Evolutionary conservation across 64 coral and sea anemone genomes (phyloP).

Genomic region (Montipora efflorescens): DNA sequence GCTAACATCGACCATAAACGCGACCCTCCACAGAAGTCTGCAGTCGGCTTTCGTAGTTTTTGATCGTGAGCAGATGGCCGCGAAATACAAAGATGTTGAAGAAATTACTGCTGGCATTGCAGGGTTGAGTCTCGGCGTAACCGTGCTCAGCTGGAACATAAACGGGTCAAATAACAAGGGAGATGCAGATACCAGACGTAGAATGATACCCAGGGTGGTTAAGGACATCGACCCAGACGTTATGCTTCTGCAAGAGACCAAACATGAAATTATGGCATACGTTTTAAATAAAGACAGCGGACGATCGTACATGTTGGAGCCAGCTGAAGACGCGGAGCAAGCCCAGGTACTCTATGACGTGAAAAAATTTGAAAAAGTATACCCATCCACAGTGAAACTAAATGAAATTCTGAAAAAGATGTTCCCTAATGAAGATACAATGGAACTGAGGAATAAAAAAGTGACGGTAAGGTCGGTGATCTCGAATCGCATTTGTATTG

Average conservation of each 20-base stretch:
- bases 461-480: background rate
- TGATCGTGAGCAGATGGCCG: background rate
- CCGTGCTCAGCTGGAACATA: constrained; percentile 17
- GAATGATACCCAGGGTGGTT: background rate
- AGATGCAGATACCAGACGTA: background rate
- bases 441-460: background rate
- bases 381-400: background rate
- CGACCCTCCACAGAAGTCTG: too few species aligned
- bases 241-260: constrained; percentile 28
- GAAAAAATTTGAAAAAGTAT: background rate
- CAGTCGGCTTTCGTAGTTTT: too few species aligned
- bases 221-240: background rate
- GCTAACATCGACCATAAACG: too few species aligned
- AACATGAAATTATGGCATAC: background rate
- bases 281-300: background rate
- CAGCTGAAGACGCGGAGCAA: background rate
- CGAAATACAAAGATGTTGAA: background rate
- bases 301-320: background rate
- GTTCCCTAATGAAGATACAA: background rate
- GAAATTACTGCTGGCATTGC: background rate
- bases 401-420: constrained; percentile 5
- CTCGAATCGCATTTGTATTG: background rate
- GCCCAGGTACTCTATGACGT: background rate
- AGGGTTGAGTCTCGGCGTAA: background rate
- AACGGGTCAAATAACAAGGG: background rate